Conservation (phyloP, 1,140 invertebrate species). For the Bombus waltoni region DNA sequence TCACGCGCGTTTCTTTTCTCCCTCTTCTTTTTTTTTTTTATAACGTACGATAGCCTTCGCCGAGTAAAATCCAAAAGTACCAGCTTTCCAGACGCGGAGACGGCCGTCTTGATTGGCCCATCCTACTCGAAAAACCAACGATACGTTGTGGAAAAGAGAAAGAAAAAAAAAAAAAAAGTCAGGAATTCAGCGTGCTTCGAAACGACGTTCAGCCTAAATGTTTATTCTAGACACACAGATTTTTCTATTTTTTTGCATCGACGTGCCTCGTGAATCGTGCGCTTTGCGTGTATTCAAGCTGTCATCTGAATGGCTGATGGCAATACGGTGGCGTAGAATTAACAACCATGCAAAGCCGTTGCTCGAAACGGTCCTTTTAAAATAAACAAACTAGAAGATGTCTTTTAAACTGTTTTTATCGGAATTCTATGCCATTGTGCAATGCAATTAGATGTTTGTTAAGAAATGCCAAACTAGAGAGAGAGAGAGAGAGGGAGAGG, state of each 20-base stretch:
- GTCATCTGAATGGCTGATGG: slow-evolving; percentile 45
- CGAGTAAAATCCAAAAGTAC: too few species aligned
- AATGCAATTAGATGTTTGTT: slow-evolving; percentile 24
- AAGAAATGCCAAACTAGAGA: neutral
- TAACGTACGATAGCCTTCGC: too few species aligned
- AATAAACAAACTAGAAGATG: neutral
- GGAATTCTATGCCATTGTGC: slow-evolving; percentile 33
- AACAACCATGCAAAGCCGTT: neutral
- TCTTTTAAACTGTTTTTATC: neutral
- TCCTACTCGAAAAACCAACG: too few species aligned
- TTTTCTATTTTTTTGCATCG: slow-evolving; percentile 44
- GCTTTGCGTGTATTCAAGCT: slow-evolving; percentile 48
- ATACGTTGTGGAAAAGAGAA: too few species aligned
- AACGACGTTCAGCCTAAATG: neutral
- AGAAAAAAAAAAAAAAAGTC: neutral
- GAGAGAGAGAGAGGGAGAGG: neutral
- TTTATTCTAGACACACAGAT: slow-evolving; percentile 16
- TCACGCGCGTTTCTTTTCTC: too few species aligned
- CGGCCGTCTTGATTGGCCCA: too few species aligned
- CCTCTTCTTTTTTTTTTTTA: too few species aligned
- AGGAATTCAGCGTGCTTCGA: neutral
- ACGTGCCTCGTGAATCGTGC: slow-evolving; percentile 47
- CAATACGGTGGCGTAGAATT: slow-evolving; percentile 38
- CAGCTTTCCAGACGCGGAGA: too few species aligned
- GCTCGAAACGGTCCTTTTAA: neutral